These are phyloP conservation scores for Achroia grisella DNA, from an alignment of 1,140 invertebrate species.

Conservation along the genomic window DNA sequence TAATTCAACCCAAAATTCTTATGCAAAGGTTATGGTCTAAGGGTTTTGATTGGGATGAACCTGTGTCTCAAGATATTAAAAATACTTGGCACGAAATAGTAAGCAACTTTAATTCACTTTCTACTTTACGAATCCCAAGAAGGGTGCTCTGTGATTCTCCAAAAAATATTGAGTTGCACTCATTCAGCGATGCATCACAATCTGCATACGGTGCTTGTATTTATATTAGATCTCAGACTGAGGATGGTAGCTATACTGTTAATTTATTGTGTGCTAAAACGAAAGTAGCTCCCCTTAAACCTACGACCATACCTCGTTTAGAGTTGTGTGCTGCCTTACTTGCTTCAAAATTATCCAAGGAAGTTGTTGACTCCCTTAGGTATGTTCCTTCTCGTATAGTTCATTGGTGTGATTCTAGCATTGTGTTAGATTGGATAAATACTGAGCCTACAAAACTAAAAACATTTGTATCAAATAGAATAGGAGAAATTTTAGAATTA, in stretches of 20 bases:
- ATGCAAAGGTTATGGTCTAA: no score
- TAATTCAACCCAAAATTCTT: slow-evolving; percentile 20
- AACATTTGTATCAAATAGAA: slow-evolving; percentile 1
- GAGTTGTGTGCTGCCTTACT: slow-evolving; percentile 20
- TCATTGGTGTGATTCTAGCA: slow-evolving; percentile 22
- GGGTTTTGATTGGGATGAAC: slow-evolving; percentile 24
- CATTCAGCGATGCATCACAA: no score
- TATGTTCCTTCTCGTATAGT: not conserved
- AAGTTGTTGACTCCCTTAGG: slow-evolving; percentile 6
- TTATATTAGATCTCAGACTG: slow-evolving; percentile 11
- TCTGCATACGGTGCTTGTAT: slow-evolving; percentile 17
- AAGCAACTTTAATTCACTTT: no score
- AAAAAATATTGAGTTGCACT: slow-evolving; percentile 12
- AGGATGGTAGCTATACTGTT: slow-evolving; percentile 1
- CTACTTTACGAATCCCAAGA: slow-evolving; percentile 7
- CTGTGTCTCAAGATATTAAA: slow-evolving; percentile 12
- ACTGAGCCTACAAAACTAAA: slow-evolving; percentile 1
- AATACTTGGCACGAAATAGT: slow-evolving; percentile 6
- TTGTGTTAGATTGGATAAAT: slow-evolving; percentile 17
- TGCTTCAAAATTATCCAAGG: slow-evolving; percentile 8
- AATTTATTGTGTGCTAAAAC: slow-evolving; percentile 16
- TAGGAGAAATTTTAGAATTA: not conserved
- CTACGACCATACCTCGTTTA: slow-evolving; percentile 19
- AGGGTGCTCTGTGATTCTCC: slow-evolving; percentile 4
- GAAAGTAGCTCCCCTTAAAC: slow-evolving; percentile 7